Evolutionary conservation across 2,797 vertebrate genomes (phyloP), one percentile per base, ranked within the genome.

Genomic region (Peromyscus melanophrys): DNA sequence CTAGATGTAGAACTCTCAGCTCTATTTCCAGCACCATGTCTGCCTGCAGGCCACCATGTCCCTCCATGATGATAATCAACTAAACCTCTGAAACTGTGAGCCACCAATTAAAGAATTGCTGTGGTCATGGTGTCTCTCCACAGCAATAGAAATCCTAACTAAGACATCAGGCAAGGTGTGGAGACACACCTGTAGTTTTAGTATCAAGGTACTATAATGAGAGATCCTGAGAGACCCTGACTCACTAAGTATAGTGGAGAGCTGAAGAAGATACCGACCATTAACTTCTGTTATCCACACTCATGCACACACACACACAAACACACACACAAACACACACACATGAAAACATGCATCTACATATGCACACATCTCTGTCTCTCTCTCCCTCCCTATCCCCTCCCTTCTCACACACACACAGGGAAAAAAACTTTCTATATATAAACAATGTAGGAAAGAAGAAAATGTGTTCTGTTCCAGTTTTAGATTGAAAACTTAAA

Each of bases 401-500:
- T 12, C 14, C 19, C 19, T 5, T 21, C 34, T 10, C n/a, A 37
- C 23, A 40, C 25, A 43, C 25, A 61, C 3, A 8, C 6, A 25
- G 23, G 6, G 34, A 12, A 14, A 59, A 43, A 43, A 81, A n/a
- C 21, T 40, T 29, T 31, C 6, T 69, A n/a, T 69, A 69, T 69
- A n/a, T 59, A 43, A 92, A 95, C 77, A 13, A 14, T 57, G 37
- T 25, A 12, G 6, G 71, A 67, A 83, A n/a, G 34, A 94, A 95
- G 5, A 91, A 46, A 3, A 27, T 40, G 82, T 55, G 19, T 86
- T 88, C 76, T 94, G n/a, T 67, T 95, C 43, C 61, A 37, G 29
- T 91, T 94, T 94, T 93, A 93, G 31, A 19, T 9, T 59, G 4
- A 90, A 88, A 52, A 77, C 25, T 5, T 4, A 52, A 89, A 84